Conservation (phyloP, 2,113 vertebrate genomes). For the Myiopsitta monachus region DNA sequence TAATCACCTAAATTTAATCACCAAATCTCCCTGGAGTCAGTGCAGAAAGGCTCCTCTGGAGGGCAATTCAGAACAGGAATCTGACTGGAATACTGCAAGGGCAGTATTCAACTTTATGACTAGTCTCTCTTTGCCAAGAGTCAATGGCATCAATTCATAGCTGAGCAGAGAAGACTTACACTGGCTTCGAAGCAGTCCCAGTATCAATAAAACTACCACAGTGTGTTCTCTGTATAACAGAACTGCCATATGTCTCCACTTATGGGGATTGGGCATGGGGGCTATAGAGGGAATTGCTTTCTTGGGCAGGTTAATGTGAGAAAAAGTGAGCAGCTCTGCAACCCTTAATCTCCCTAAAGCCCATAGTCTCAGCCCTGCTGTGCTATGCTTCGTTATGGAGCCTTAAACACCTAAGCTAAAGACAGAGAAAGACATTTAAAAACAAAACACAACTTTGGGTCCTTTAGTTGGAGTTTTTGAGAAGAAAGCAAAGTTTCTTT, state of each 20-base stretch:
- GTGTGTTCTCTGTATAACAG: neutral
- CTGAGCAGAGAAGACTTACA: neutral
- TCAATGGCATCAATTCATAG: constrained; percentile 9
- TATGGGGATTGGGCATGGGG: neutral
- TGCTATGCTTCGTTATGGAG: neutral
- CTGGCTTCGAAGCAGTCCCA: neutral
- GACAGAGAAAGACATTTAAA: constrained; percentile 3
- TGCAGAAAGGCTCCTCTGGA: neutral
- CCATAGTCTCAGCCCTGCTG: neutral
- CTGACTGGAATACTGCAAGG: neutral
- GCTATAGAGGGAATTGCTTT: constrained; percentile 8
- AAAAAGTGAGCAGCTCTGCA: neutral
- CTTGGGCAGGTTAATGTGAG: constrained; percentile 35
- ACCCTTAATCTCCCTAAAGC: constrained; percentile 40
- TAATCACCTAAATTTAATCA: neutral
- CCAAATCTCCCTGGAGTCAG: neutral
- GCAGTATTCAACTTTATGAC: constrained; percentile 12
- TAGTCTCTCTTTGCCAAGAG: neutral
- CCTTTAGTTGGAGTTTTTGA: neutral
- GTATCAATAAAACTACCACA: constrained; percentile 19
- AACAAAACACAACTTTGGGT: constrained; percentile 16
- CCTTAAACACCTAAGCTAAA: constrained; percentile 38
- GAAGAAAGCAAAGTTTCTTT: neutral
- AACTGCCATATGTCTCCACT: constrained; percentile 41
- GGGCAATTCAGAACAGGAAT: constrained; percentile 1